A percentile compares a stretch with the other conserved stretches of the same genome.
Conservation (phyloP, 2,113 vertebrate species). For the Serinus canaria region DNA sequence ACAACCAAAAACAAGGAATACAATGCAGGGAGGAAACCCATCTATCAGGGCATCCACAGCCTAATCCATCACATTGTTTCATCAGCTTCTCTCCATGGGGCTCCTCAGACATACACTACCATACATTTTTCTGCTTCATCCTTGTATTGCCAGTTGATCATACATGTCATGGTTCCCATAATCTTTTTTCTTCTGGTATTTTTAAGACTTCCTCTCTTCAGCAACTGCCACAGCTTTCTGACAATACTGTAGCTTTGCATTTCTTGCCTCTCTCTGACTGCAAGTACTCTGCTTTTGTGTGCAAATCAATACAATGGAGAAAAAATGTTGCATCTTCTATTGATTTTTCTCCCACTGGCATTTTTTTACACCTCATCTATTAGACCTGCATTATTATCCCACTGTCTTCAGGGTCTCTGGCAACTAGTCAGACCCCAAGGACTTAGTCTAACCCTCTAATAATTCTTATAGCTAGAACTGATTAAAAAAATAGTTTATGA, state of each 20-base stretch:
- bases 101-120: background rate
- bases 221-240: background rate
- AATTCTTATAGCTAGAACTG: background rate
- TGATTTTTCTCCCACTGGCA: background rate
- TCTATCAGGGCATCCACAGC: background rate
- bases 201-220: background rate
- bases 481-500: background rate
- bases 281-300: background rate
- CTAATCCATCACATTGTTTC: background rate
- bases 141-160: background rate
- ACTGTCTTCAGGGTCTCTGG: background rate
- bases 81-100: background rate
- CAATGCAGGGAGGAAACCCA: background rate
- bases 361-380: background rate
- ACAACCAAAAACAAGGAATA: background rate
- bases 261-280: background rate
- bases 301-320: background rate
- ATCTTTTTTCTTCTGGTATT: background rate
- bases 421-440: background rate
- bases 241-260: background rate
- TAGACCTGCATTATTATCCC: background rate
- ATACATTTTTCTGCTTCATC: background rate
- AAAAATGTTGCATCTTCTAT: background rate
- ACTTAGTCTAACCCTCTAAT: background rate
- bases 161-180: background rate